These are phyloP conservation scores for Drosophila formosana DNA, from an alignment of 2,888 invertebrate genomes.

Conservation along the genomic window DNA sequence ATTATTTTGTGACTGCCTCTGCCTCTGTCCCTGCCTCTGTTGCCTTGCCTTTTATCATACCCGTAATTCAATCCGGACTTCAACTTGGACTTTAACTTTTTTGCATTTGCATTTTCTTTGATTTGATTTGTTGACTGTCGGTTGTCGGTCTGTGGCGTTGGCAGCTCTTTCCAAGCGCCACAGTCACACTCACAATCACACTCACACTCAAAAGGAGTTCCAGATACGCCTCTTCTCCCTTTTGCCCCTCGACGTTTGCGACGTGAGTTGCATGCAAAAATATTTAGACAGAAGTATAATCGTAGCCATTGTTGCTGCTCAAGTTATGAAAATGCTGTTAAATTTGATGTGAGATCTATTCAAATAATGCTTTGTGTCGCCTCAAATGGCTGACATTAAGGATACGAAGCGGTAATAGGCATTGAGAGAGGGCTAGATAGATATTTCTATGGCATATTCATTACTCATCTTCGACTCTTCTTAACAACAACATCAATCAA, in stretches of 20 bases:
- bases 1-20: constrained; percentile 42
- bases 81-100: constrained; percentile 30
- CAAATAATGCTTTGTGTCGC: constrained; percentile 24
- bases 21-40: constrained; percentile 2
- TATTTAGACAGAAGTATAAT: constrained; percentile 28
- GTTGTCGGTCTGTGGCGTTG: constrained; percentile 31
- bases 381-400: constrained; percentile 30
- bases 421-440: neutral
- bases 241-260: neutral
- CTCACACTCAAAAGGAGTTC: neutral
- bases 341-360: constrained; percentile 30
- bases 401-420: neutral
- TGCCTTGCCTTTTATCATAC: constrained; percentile 25
- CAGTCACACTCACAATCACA: constrained; percentile 3
- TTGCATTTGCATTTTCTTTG: constrained; percentile 41
- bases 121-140: constrained; percentile 50
- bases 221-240: constrained; percentile 12
- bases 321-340: constrained; percentile 36
- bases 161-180: constrained; percentile 49
- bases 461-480: constrained; percentile 30
- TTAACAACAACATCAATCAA: constrained; percentile 42
- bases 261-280: constrained; percentile 58
- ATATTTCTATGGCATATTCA: constrained; percentile 13
- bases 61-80: constrained; percentile 49
- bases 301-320: constrained; percentile 16